Base-by-base conservation (phyloP, 2,888 invertebrate species). In the Myathropa florea region DNA sequence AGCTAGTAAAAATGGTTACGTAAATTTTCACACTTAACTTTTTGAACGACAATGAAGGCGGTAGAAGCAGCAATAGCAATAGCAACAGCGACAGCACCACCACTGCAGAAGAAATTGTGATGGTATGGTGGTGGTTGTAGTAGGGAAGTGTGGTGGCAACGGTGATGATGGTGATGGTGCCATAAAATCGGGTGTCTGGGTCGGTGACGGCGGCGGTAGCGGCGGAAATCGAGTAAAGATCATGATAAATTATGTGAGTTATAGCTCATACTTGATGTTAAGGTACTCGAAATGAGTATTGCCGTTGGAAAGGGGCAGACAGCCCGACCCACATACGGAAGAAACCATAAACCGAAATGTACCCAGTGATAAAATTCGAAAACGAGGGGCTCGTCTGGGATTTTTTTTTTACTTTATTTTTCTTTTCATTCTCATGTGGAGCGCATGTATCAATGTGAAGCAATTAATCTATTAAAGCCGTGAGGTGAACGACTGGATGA, bases 21-120 rank as follows among this genome's bases (percentile, higher is more conserved):
- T 87, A 87, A 87, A 87, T 87, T 87, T 87, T 87, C 83, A 87
- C 87, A 87, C 87, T 87, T 79, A 71, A 83, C 78, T 83, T 83
- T 75, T 65, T 78, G 72, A 78, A 77, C 60, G 36, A 28, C 73
- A 73, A 80, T 36, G 39, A n/a, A 30, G 60, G 23, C 57, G 57
- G 57, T 24, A 26, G 23, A 24, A 57, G 55, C 55, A 24, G 55
- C 23, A 24, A 24, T 55, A 10, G 57, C 57, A 57, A 57, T 26
- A 18, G 33, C 23, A 26, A 55, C 24, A 72, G 65, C 53, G 65
- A 39, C 39, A 39, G 18, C n/a, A 46, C 46, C 46, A 46, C 46
- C 46, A 46, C 46, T 46, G 46, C 46, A 46, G 9, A 46, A 18
- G 18, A 46, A 46, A 46, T 46, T 46, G 46, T 46, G 46, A 4